A percentile compares a stretch with the other conserved stretches of the same genome.
phyloP scores from a whole-genome alignment of 2,113 vertebrate genomes.

The Platysteira castanea region DNA sequence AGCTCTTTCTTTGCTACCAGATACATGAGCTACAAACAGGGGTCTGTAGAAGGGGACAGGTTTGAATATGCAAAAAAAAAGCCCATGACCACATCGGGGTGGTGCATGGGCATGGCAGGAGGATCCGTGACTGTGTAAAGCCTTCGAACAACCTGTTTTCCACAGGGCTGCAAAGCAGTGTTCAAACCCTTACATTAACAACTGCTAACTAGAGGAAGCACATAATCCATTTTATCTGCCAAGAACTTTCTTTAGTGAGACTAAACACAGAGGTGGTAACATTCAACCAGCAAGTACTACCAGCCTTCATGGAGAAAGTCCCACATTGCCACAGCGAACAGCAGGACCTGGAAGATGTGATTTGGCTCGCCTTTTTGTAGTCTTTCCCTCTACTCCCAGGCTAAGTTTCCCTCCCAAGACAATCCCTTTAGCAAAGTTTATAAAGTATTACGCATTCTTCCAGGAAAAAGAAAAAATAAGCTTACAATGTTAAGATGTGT shows the following conservation, averaged over 20 bases:
- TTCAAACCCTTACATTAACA: background rate
- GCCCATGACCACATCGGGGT: rapidly evolving
- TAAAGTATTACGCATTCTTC: background rate
- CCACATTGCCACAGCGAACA: background rate
- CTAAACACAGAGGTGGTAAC: background rate
- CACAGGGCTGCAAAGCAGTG: background rate
- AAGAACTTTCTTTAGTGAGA: background rate
- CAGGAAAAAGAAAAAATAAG: background rate
- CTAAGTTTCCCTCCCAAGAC: background rate
- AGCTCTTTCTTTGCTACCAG: background rate
- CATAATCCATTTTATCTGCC: background rate
- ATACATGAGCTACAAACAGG: background rate
- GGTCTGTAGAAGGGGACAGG: background rate
- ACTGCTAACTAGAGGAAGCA: background rate
- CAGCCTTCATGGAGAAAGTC: background rate
- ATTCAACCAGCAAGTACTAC: background rate
- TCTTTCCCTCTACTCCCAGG: background rate
- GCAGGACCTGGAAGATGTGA: rapidly evolving
- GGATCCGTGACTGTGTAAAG: background rate
- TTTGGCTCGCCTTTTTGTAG: background rate
- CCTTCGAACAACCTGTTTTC: background rate
- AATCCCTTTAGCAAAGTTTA: background rate
- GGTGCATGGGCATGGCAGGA: background rate
- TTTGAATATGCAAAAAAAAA: background rate
- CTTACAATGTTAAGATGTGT: background rate